These are phyloP conservation scores for Solenopsis fugax DNA, from an alignment of 1,140 invertebrate species.

Conservation along the genomic window DNA sequence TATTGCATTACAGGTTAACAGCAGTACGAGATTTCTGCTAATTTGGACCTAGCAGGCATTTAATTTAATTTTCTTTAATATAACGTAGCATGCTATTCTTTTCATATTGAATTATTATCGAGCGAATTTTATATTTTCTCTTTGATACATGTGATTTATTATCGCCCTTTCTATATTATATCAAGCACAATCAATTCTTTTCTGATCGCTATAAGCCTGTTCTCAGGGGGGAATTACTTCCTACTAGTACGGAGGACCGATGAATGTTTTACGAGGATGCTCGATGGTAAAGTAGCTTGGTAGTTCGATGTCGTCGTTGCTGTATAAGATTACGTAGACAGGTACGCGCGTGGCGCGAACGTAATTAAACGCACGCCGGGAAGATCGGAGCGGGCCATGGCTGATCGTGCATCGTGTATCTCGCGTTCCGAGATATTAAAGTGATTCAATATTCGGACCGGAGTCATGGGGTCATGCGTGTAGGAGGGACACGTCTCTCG, in stretches of 20 bases:
- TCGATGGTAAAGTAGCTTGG: slow-evolving; percentile 26
- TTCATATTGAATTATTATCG: background rate
- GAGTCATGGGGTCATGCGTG: slow-evolving; percentile 74
- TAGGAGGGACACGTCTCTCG: slow-evolving; percentile 77
- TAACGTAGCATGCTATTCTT: background rate
- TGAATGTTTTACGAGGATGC: slow-evolving; percentile 46
- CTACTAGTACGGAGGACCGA: background rate
- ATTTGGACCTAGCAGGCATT: background rate
- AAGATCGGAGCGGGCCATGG: slow-evolving; percentile 50
- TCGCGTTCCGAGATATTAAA: slow-evolving; percentile 77
- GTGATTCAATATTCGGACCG: slow-evolving; percentile 79
- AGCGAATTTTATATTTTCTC: background rate
- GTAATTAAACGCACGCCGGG: slow-evolving; percentile 29
- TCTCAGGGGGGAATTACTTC: slow-evolving; percentile 15
- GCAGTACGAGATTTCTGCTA: background rate
- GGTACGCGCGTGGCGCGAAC: slow-evolving; percentile 42
- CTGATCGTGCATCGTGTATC: slow-evolving; percentile 61
- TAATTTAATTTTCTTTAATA: background rate
- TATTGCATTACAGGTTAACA: slow-evolving; percentile 14
- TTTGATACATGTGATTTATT: background rate
- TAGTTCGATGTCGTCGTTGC: slow-evolving; percentile 20
- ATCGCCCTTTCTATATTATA: background rate
- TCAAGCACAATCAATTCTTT: slow-evolving; percentile 14
- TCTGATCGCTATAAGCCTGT: slow-evolving; percentile 30
- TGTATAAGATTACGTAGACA: slow-evolving; percentile 52